Conservation (phyloP, 2,113 vertebrate genomes). For the Ranitomeya imitator region DNA sequence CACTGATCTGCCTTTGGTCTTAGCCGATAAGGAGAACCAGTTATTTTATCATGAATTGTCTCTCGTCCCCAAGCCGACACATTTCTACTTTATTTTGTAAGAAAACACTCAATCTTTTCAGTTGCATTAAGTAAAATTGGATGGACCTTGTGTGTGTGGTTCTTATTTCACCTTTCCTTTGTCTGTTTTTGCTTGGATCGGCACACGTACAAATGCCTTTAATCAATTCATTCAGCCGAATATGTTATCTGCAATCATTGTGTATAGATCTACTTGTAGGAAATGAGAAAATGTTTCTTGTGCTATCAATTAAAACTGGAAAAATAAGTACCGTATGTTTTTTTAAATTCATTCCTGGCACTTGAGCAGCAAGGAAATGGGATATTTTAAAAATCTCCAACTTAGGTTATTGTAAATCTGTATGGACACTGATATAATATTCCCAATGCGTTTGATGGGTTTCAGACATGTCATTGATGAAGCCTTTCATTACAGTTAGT, state of each 20-base stretch:
- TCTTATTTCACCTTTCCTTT: background rate
- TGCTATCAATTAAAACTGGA: background rate
- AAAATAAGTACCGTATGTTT: background rate
- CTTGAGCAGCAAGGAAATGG: background rate
- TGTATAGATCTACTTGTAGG: background rate
- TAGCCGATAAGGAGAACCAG: slow-evolving; percentile 39
- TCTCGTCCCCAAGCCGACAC: background rate
- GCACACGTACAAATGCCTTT: background rate
- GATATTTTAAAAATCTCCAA: background rate
- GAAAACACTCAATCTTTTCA: slow-evolving; percentile 15
- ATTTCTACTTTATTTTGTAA: slow-evolving; percentile 20
- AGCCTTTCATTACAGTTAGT: too few relatives aligned
- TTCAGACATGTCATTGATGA: too few relatives aligned
- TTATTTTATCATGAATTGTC: slow-evolving; percentile 23
- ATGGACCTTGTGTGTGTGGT: background rate
- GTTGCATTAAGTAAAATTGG: slow-evolving; percentile 22
- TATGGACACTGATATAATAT: background rate
- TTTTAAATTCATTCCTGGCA: background rate
- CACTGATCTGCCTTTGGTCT: slow-evolving; percentile 47
- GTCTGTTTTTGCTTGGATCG: slow-evolving; percentile 13
- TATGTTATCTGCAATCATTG: background rate
- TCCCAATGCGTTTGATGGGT: too few relatives aligned
- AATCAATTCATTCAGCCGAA: background rate
- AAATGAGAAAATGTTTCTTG: background rate
- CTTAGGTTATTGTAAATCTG: background rate